A percentile compares a stretch with the other conserved stretches of the same genome.
These are phyloP conservation scores for Blastomussa wellsi DNA, from an alignment of 92 coral and sea anemone genomes.

Conservation along the genomic window DNA sequence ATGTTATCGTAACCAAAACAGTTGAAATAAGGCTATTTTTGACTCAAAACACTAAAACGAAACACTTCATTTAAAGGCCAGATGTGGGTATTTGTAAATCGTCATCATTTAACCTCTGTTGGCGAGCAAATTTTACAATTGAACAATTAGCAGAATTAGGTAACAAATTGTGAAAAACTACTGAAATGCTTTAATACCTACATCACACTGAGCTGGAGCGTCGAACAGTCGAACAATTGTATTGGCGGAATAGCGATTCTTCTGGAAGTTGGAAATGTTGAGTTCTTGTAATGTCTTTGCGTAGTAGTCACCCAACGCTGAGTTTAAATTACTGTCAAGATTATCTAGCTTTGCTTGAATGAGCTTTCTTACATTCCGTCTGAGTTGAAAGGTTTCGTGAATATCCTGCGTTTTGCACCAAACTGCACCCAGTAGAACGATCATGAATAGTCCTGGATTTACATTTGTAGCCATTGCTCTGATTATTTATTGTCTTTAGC, in stretches of 20 bases:
- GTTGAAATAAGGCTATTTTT: not conserved
- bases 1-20: not conserved
- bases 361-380: constrained; percentile 52
- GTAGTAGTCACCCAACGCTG: constrained; percentile 45
- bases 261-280: constrained; percentile 1
- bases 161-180: not conserved
- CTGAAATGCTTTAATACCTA: not conserved
- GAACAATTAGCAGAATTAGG: not conserved
- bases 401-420: constrained; percentile 16
- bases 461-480: not conserved
- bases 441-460: not conserved
- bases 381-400: constrained; percentile 56
- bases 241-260: not conserved
- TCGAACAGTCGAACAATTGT: not conserved
- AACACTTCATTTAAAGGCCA: not conserved
- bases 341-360: constrained; percentile 55
- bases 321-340: constrained; percentile 19
- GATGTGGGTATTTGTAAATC: not conserved
- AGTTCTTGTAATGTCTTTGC: constrained; percentile 49
- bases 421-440: not conserved
- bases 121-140: not conserved
- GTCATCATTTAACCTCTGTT: not conserved
- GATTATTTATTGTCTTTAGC: not conserved
- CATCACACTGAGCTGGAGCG: not conserved
- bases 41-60: not conserved